Evolutionary conservation across 2,888 invertebrate genomes (phyloP).

Genomic region (Camptogramma bilineatum): DNA sequence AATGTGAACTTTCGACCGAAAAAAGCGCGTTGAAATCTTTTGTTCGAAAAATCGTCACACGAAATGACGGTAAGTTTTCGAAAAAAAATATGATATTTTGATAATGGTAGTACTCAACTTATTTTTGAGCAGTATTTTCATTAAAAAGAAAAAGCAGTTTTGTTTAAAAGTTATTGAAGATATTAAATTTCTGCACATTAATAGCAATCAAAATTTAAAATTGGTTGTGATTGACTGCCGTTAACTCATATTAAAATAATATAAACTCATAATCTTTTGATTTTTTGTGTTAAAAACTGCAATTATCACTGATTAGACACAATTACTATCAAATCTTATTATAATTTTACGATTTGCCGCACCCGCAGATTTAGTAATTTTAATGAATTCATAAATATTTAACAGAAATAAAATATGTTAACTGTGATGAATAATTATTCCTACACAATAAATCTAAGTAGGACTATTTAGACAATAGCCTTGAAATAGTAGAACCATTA

Average conservation of each 20-base stretch:
- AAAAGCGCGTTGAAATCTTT: constrained; percentile 33
- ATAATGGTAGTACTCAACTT: too few species aligned
- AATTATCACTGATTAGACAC: constrained; percentile 22
- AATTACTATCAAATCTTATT: constrained; percentile 17
- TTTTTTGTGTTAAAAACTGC: constrained; percentile 7
- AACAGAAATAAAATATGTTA: neutral
- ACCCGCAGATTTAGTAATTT: neutral
- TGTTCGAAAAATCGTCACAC: constrained; percentile 3
- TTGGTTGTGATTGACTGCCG: constrained; percentile 18
- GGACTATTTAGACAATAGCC: too few species aligned
- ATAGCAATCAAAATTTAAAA: constrained; percentile 18
- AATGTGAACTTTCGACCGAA: neutral
- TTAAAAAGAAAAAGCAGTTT: too few species aligned
- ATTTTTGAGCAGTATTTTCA: too few species aligned
- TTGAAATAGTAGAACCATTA: too few species aligned
- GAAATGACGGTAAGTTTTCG: neutral
- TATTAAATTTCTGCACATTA: constrained; percentile 11
- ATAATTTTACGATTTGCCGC: constrained; percentile 17
- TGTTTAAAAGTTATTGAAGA: neutral
- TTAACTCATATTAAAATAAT: constrained; percentile 8
- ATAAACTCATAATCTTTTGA: neutral
- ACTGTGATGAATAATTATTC: neutral
- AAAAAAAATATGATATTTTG: too few species aligned
- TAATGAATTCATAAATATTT: constrained; percentile 1
- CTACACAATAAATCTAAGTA: too few species aligned